Base-by-base conservation (phyloP, 2,113 vertebrate species). In the Phasianus colchicus region DNA sequence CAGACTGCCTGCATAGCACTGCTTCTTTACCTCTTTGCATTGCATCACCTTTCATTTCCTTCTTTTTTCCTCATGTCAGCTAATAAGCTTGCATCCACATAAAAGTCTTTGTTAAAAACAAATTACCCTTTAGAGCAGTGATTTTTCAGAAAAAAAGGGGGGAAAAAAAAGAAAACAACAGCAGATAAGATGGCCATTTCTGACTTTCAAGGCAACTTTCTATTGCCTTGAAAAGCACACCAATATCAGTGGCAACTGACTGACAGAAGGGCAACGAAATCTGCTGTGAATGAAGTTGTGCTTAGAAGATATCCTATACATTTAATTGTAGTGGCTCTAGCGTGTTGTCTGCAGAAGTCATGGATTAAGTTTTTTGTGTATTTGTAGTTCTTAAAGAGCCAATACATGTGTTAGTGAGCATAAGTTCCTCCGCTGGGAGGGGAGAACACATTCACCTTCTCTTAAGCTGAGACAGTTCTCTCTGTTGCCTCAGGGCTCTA, bases 41-140 rank as follows among this genome's bases (percentile, higher is more conserved):
- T 58, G 16, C 15, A 57, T 69, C 0, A 10, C 38, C 78, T 74
- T 88, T 77, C 52, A 83, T 83, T 86, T 91, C 3, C 11, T 81
- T 80, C 79, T 43, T 67, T 20, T 20, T 66, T 79, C 48, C 42
- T 77, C 57, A 20, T 52, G 19, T 77, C 67, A 71, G 29, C 32
- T 81, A 81, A 90, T 83, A 83, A 96, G 32, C 45, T 64, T 91
- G 22, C 22, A 89, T 92, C 64, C n/a, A 19, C 34, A 7, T 74
- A 78, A 72, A 13, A 86, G 81, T 9, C 22, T 22, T 73, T 86
- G 48, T 18, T 18, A 55, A 60, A 63, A 83, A 15, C 52, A 30
- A 54, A 15, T 6, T 6, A 74, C 48, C 36, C 22, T 67, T 6
- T 76, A 80, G 29, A 30, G 34, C 20, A 77, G 11, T 24, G 45